A percentile compares a stretch with the other conserved stretches of the same genome.
phyloP scores from a whole-genome alignment of 2,113 vertebrate species.

The Passer domesticus region DNA sequence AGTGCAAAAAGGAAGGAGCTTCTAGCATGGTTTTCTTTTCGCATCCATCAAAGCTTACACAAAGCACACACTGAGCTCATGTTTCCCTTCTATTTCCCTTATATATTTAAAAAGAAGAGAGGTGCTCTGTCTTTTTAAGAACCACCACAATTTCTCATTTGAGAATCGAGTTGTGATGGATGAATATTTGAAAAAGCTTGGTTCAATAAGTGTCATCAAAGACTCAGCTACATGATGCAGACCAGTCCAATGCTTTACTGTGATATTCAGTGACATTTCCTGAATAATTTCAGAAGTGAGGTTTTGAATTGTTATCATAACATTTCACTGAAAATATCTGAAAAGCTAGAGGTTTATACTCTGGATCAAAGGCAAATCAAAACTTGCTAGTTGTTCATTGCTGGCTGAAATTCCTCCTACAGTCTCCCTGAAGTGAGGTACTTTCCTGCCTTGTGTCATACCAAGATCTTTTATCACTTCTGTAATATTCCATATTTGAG shows the following conservation, averaged over 20 bases:
- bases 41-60: neutral
- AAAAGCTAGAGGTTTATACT: neutral
- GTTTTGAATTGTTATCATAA: neutral
- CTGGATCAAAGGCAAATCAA: neutral
- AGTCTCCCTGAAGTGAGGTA: neutral
- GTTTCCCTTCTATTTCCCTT: neutral
- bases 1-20: neutral
- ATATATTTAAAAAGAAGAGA: neutral
- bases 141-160: neutral
- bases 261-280: neutral
- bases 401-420: neutral
- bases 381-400: neutral
- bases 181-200: neutral
- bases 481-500: neutral
- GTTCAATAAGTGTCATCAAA: neutral
- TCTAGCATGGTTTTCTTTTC: neutral
- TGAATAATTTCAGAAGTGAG: neutral
- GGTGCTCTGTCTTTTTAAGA: neutral
- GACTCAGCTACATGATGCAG: neutral
- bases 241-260: neutral
- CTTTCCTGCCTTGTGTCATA: neutral
- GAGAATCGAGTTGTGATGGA: neutral
- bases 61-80: neutral
- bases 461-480: neutral
- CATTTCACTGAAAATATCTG: neutral